Base-by-base conservation (phyloP, 1,140 invertebrate species). In the Brachionus sp. region DNA sequence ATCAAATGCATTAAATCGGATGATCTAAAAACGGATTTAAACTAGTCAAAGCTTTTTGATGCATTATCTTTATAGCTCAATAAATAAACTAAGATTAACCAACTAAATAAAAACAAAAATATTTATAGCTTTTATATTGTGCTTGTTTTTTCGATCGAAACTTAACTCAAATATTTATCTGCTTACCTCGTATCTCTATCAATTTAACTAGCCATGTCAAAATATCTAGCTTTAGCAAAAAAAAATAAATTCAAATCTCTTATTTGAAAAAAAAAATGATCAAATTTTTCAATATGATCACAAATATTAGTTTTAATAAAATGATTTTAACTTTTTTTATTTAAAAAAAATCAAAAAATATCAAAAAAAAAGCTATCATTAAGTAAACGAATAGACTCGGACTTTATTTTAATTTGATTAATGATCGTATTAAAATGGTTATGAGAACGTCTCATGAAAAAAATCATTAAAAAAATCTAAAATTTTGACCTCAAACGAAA, bases 21-120 rank as follows among this genome's bases (percentile, higher is more conserved):
- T 70, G 66, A 70, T 39, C 35, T 70, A 70, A 42, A 70, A 70
- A 44, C 66, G 66, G 66, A 70, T 42, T 70, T 70, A 16, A 39
- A 70, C 16, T 70, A 39, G 66, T 70, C 64, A 33, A 66, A 33
- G 33, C n/a, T 66, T 66, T 66, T 66, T 33, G n/a, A 33, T 66
- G 12, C 64, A 66, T 37, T 70, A 70, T 70, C 66, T 70, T 70
- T 70, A 70, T 39, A 70, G 37, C 66, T 37, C 33, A 39, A 70
- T 19, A 70, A 57, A 57, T 57, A 57, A 57, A 57, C 50, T 5
- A 19, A 57, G 50, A 57, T 57, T 57, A 57, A 57, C 50, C 44
- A 50, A 50, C 44, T 39, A 70, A 70, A 70, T 70, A 39, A 70
- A 70, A 37, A 70, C 33, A 70, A 70, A 57, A 44, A 39, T 19